A percentile compares a stretch with the other conserved stretches of the same genome.
Conservation (phyloP, 2,888 invertebrate genomes). For the Athrips mouffetella region DNA sequence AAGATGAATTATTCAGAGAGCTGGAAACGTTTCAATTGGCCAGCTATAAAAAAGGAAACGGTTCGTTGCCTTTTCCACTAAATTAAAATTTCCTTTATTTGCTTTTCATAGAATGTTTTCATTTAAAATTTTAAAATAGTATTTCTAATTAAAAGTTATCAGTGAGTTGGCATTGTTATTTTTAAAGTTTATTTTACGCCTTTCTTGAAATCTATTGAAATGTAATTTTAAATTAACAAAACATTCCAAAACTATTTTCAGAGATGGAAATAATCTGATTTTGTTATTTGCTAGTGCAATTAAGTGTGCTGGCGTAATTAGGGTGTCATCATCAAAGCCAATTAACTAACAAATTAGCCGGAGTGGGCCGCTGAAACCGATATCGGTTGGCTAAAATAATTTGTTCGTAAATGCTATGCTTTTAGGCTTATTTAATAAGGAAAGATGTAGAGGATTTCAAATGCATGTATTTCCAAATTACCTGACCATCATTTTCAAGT, state of each 20-base stretch:
- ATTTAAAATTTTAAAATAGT: conserved; percentile 38
- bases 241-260: too few relatives aligned
- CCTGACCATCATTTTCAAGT: too few relatives aligned
- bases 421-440: too few relatives aligned
- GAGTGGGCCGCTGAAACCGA: background rate
- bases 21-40: conserved; percentile 79
- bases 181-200: background rate
- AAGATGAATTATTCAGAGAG: conserved; percentile 78
- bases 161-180: background rate
- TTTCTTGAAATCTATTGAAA: too few relatives aligned
- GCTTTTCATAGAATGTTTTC: conserved; percentile 54
- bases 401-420: background rate
- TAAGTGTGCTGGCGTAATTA: too few relatives aligned
- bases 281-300: too few relatives aligned
- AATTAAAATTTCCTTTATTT: conserved; percentile 75
- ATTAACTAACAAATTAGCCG: background rate
- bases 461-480: too few relatives aligned
- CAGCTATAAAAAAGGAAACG: conserved; percentile 76
- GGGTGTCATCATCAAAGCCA: background rate
- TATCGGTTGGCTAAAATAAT: background rate
- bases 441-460: too few relatives aligned
- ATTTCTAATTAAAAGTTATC: conserved; percentile 20
- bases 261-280: too few relatives aligned
- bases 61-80: conserved; percentile 76
- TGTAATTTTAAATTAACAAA: too few relatives aligned